Evolutionary conservation across 2,888 invertebrate species (phyloP).

Genomic region (Acleris sparsana): DNA sequence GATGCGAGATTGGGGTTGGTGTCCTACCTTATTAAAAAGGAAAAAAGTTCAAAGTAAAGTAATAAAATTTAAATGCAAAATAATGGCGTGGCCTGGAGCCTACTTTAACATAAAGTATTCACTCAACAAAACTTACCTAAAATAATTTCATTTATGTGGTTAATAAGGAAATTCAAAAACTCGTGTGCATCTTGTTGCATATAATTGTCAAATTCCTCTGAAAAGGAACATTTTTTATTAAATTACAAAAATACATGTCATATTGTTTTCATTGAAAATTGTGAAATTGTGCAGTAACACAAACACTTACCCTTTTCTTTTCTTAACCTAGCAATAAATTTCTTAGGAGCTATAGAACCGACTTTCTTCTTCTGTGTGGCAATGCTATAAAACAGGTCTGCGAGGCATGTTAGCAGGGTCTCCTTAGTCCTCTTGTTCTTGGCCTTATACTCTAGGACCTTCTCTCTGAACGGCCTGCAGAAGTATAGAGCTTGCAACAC

Average conservation of each 20-base stretch:
- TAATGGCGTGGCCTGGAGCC: too few species aligned
- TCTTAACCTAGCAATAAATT: slow-evolving; percentile 98
- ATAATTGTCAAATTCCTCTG: slow-evolving; percentile 99
- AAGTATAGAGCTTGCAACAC: slow-evolving; percentile 99
- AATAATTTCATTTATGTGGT: slow-evolving; percentile 99
- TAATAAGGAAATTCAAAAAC: slow-evolving; percentile 99
- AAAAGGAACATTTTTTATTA: slow-evolving; percentile 53
- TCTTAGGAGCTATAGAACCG: slow-evolving; percentile 99
- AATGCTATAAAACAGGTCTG: slow-evolving; percentile 99
- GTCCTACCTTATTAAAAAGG: too few species aligned
- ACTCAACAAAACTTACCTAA: slow-evolving; percentile 86
- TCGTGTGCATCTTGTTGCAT: slow-evolving; percentile 99
- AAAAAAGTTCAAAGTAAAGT: too few species aligned
- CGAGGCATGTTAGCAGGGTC: slow-evolving; percentile 97
- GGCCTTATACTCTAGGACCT: slow-evolving; percentile 98
- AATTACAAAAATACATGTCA: too few species aligned
- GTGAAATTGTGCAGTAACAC: too few species aligned
- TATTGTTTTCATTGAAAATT: not conserved
- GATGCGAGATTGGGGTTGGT: too few species aligned
- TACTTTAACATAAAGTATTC: too few species aligned
- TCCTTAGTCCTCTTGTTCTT: slow-evolving; percentile 98
- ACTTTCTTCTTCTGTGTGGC: slow-evolving; percentile 99
- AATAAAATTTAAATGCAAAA: too few species aligned
- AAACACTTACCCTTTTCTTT: slow-evolving; percentile 94
- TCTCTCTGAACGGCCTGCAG: slow-evolving; percentile 99